Conservation (phyloP, 2,113 vertebrate genomes). For the Litocranius walleri region DNA sequence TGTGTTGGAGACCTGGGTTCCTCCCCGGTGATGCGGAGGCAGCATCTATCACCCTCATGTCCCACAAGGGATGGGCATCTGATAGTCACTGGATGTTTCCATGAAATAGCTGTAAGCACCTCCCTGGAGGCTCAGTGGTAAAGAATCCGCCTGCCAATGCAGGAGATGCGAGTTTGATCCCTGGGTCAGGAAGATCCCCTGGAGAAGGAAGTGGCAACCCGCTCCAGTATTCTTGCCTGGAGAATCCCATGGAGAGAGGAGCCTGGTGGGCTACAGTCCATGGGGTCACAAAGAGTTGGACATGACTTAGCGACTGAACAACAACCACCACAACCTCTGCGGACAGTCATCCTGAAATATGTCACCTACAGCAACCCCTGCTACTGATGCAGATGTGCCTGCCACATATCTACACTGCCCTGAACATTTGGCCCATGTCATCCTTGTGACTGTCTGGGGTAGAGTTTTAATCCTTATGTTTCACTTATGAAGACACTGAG, state of each 20-base stretch:
- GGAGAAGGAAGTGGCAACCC: background rate
- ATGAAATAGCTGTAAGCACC: fast-evolving
- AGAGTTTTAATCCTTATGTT: background rate
- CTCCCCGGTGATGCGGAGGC: background rate
- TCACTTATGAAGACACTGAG: background rate
- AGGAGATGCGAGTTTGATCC: background rate
- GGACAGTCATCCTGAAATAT: background rate
- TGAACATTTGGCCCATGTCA: fast-evolving
- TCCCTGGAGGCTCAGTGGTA: background rate
- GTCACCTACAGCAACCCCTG: background rate
- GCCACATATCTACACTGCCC: background rate
- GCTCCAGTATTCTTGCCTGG: background rate
- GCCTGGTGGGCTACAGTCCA: background rate
- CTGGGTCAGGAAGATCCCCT: background rate
- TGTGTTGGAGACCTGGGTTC: background rate
- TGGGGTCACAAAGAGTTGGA: background rate
- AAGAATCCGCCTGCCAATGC: background rate
- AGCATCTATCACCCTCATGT: fast-evolving
- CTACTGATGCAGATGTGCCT: background rate
- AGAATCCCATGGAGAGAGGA: background rate
- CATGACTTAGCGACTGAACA: background rate
- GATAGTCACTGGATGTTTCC: fast-evolving
- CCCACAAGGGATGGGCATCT: background rate
- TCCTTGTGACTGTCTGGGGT: fast-evolving
- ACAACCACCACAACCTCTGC: background rate